Percentiles rank a stretch among this genome's conserved stretches.
Evolutionary conservation across 1,140 invertebrate species (phyloP).

Genomic region (Drosophila bifasciata): DNA sequence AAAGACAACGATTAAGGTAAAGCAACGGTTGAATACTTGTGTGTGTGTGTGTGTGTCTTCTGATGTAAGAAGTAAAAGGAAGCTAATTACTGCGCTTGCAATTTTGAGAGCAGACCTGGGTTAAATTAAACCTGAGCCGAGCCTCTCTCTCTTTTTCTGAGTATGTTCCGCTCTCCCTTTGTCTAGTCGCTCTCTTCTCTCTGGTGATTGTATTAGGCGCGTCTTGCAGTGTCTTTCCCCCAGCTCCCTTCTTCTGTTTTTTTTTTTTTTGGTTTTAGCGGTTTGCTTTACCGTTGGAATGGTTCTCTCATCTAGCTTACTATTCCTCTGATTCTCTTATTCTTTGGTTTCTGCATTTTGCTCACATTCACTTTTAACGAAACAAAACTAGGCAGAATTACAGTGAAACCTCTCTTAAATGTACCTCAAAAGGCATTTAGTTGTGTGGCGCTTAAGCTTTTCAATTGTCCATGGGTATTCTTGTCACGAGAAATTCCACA

Average conservation of each 20-base stretch:
- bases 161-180: conserved; percentile 1
- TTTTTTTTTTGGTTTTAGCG: conserved; percentile 18
- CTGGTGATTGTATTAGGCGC: conserved; percentile 46
- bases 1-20: conserved; percentile 38
- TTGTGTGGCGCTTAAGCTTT: too few relatives aligned
- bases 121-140: conserved; percentile 7
- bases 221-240: conserved; percentile 38
- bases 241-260: conserved; percentile 32
- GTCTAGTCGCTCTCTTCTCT: conserved; percentile 7
- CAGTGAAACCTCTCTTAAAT: too few relatives aligned
- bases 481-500: not conserved
- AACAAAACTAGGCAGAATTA: not conserved
- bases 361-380: conserved; percentile 56
- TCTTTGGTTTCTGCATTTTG: conserved; percentile 35
- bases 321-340: conserved; percentile 26
- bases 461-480: too few relatives aligned
- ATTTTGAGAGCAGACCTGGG: conserved; percentile 30
- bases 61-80: conserved; percentile 47
- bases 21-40: conserved; percentile 1
- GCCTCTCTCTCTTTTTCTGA: conserved; percentile 2
- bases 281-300: conserved; percentile 24
- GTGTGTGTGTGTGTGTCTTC: not conserved
- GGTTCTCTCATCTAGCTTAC: conserved; percentile 1
- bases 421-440: too few relatives aligned
- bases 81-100: conserved; percentile 50